Evolutionary conservation across 2,888 invertebrate genomes (phyloP).

Genomic region (Euspilapteryx auroguttella): DNA sequence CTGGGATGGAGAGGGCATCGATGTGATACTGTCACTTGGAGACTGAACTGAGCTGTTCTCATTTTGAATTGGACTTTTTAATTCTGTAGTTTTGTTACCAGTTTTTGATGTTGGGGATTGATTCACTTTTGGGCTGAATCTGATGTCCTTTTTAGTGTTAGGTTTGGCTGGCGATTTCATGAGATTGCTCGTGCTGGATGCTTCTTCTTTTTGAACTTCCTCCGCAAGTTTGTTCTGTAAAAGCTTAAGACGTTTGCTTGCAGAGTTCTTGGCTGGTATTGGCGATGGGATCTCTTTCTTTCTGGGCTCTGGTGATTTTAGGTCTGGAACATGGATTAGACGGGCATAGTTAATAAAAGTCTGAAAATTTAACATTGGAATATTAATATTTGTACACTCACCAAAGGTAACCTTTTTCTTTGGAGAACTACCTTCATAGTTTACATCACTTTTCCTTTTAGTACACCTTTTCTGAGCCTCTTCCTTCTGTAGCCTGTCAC

Average conservation of each 20-base stretch:
- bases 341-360: too few relatives aligned
- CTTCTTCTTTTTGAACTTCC: slow-evolving; percentile 19
- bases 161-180: slow-evolving; percentile 6
- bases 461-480: slow-evolving; percentile 16
- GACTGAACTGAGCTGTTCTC: slow-evolving; percentile 25
- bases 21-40: slow-evolving; percentile 33
- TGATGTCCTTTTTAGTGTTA: slow-evolving; percentile 12
- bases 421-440: slow-evolving; percentile 13
- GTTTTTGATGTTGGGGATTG: slow-evolving; percentile 13
- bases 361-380: too few relatives aligned
- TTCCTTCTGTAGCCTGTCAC: slow-evolving; percentile 16
- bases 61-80: slow-evolving; percentile 21
- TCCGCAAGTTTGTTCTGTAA: slow-evolving; percentile 21
- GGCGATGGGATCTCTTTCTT: too few relatives aligned
- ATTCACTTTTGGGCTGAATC: slow-evolving; percentile 15
- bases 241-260: slow-evolving; percentile 25
- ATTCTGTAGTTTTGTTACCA: slow-evolving; percentile 10
- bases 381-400: slow-evolving; percentile 9
- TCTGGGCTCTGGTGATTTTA: slow-evolving; percentile 5
- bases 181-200: not conserved
- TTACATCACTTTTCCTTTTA: slow-evolving; percentile 35
- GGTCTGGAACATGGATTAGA: slow-evolving; percentile 9
- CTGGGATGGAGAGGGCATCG: slow-evolving; percentile 39
- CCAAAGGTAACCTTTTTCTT: slow-evolving; percentile 27
- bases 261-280: slow-evolving; percentile 23